Evolutionary conservation across 2,888 invertebrate species (phyloP).

Genomic region (Tiphia femorata): DNA sequence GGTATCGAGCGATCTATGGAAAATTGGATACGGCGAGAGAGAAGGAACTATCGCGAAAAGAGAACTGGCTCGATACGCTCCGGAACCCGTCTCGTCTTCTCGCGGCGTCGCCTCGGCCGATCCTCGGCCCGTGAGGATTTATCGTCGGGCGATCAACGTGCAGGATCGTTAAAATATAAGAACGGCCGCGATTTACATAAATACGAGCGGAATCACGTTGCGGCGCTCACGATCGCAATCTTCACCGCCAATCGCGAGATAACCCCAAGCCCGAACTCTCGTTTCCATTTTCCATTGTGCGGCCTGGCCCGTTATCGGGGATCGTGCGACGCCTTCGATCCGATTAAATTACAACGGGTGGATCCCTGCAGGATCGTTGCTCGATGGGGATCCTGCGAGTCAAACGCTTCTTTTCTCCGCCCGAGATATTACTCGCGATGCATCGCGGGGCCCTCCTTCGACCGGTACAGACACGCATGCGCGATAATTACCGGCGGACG

Average conservation of each 20-base stretch:
- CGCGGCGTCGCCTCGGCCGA: background rate
- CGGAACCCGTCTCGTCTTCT: background rate
- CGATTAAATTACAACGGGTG: background rate
- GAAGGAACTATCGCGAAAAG: background rate
- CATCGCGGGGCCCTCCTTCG: no score
- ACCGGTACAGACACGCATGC: slow-evolving; percentile 11
- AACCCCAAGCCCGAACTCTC: no score
- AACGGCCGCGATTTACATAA: background rate
- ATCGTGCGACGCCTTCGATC: background rate
- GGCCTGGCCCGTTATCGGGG: background rate
- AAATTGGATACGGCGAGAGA: no score
- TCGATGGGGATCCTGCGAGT: background rate
- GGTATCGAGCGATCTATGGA: slow-evolving; percentile 7
- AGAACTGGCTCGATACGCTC: background rate
- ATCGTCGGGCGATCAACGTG: background rate
- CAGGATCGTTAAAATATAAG: no score
- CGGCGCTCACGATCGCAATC: background rate
- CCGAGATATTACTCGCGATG: no score
- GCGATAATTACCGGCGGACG: slow-evolving; percentile 18
- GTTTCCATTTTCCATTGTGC: background rate
- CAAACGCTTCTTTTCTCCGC: background rate
- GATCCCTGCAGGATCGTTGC: no score
- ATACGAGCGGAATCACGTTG: slow-evolving; percentile 1
- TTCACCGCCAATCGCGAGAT: no score
- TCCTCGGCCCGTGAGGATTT: background rate